Conservation (phyloP, 2,113 vertebrate species). For the Sapajus apella region DNA sequence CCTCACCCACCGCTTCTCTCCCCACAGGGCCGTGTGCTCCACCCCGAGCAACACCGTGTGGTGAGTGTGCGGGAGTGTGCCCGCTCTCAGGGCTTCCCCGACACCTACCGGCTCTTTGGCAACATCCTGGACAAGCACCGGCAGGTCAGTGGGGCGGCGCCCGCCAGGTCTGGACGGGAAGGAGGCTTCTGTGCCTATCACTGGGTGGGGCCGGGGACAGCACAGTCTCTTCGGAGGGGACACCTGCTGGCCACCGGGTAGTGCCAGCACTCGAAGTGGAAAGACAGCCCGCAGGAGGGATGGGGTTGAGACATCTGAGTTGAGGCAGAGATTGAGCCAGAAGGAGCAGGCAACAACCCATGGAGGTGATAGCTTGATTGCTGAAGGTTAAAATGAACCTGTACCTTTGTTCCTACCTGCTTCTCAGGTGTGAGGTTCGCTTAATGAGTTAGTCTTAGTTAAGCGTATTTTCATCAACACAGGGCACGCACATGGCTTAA, state of each 20-base stretch:
- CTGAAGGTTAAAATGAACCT: not conserved
- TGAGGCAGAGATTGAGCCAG: not conserved
- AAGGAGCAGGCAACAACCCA: not conserved
- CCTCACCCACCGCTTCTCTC: not conserved
- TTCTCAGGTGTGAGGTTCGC: not conserved
- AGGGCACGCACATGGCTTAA: not conserved
- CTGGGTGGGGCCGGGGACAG: rapidly evolving
- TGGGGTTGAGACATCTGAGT: too few species aligned
- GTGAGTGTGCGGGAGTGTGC: conserved; percentile 97
- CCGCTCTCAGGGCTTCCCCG: conserved; percentile 96
- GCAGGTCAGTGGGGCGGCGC: conserved; percentile 82
- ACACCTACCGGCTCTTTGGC: conserved; percentile 95
- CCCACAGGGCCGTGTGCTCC: conserved; percentile 92
- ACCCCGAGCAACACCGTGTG: conserved; percentile 96
- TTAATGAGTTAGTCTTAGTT: not conserved
- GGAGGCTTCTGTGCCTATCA: not conserved
- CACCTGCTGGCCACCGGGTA: too few species aligned
- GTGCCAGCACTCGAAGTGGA: too few species aligned
- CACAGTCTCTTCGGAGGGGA: not conserved
- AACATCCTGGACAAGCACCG: conserved; percentile 97
- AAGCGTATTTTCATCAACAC: not conserved
- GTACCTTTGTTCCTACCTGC: not conserved
- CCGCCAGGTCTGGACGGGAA: not conserved
- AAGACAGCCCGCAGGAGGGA: too few species aligned
- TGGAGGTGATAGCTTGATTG: too few species aligned